phyloP scores from a whole-genome alignment of 1,140 invertebrate genomes.

The Pogonomyrmex barbatus region DNA sequence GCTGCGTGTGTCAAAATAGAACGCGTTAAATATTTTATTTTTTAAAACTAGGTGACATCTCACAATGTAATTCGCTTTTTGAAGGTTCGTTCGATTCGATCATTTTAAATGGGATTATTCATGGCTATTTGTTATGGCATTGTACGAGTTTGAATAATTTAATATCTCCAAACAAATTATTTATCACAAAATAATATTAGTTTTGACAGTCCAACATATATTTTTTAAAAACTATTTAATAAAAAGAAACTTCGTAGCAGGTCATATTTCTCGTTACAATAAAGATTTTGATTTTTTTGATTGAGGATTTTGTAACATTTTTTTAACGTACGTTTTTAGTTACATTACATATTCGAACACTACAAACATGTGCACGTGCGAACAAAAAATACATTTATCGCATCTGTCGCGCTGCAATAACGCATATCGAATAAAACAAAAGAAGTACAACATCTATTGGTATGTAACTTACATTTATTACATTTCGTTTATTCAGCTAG shows the following conservation, averaged over 20 bases:
- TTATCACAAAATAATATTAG: constrained; percentile 2
- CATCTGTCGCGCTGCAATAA: constrained; percentile 50
- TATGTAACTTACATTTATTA: constrained; percentile 34
- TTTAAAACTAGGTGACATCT: not conserved
- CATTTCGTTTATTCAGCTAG: not conserved
- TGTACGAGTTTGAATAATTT: not conserved
- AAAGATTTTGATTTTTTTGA: constrained; percentile 46
- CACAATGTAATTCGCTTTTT: not conserved
- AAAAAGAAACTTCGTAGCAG: constrained; percentile 30
- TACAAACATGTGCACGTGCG: not conserved
- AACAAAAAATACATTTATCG: constrained; percentile 43
- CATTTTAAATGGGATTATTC: not conserved
- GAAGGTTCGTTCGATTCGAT: constrained; percentile 3
- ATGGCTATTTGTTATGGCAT: not conserved
- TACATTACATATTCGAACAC: constrained; percentile 8
- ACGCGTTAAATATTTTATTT: constrained; percentile 17
- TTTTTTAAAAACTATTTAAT: constrained; percentile 27
- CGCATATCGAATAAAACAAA: constrained; percentile 45
- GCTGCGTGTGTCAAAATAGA: not conserved
- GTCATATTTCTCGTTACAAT: constrained; percentile 30
- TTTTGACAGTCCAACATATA: constrained; percentile 1
- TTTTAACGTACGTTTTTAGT: constrained; percentile 25
- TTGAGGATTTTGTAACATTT: constrained; percentile 33
- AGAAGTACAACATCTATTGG: constrained; percentile 3
- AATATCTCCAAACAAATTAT: constrained; percentile 18